phyloP scores from a whole-genome alignment of 2,113 vertebrate genomes.

The Entosphenus tridentatus region DNA sequence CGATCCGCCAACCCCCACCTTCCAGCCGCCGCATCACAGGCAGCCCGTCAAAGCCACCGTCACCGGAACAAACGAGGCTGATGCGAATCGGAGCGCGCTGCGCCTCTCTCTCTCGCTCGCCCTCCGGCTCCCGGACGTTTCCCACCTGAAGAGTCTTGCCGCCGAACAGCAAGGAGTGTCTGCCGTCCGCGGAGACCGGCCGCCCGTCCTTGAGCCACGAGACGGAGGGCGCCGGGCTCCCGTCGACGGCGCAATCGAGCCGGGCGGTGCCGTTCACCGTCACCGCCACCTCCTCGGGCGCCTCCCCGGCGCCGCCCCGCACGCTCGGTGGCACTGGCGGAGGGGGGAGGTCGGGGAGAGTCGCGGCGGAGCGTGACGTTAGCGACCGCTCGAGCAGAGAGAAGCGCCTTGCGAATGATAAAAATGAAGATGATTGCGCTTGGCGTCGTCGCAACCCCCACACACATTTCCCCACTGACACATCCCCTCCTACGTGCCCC shows the following conservation, averaged over 20 bases:
- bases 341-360: not conserved
- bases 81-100: not conserved
- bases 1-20: not conserved
- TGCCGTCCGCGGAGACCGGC: slow-evolving; percentile 22
- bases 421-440: too few species aligned
- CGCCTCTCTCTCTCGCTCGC: not conserved
- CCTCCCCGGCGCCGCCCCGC: slow-evolving; percentile 24
- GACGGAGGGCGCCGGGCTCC: slow-evolving; percentile 44
- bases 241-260: slow-evolving; percentile 44
- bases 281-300: slow-evolving; percentile 48
- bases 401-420: too few species aligned
- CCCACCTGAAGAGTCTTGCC: slow-evolving; percentile 54
- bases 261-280: slow-evolving; percentile 28
- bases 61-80: too few species aligned
- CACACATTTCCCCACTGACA: too few species aligned
- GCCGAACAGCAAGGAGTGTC: slow-evolving; percentile 29
- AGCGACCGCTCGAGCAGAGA: too few species aligned
- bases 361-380: too few species aligned
- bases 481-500: too few species aligned
- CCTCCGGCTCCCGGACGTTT: not conserved
- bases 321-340: slow-evolving; percentile 56
- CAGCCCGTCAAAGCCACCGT: too few species aligned
- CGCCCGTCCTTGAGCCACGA: slow-evolving; percentile 61
- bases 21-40: too few species aligned
- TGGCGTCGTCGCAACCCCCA: too few species aligned